Base-by-base conservation (phyloP, 2,797 vertebrate genomes). In the Phrynocephalus vlangalii region DNA sequence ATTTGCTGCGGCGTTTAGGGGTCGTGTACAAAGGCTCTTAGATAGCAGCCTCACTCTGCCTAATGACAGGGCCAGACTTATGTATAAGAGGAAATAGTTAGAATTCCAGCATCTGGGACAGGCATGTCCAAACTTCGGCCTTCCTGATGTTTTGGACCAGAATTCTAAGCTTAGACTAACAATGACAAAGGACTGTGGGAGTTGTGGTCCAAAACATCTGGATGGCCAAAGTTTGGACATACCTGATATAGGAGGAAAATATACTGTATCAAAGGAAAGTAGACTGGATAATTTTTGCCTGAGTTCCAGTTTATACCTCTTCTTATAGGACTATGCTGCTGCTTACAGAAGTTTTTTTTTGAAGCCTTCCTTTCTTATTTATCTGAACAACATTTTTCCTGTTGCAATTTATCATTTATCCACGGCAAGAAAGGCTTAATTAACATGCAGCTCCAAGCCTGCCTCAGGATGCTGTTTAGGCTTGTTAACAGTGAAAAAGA, bases 401-500 rank as follows among this genome's bases (percentile, higher is more conserved):
- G 50, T 75, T 78, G 13, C 24, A 67, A 9, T 76, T 92, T 92
- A n/a, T 28, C 73, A 79, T 16, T 67, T 86, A 79, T 79, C 67
- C 44, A 24, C 16, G 38, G 67, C 84, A 75, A 48, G 52, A 87
- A 84, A 83, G 70, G 30, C 20, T 60, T 76, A 86, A 90, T 87
- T 90, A 87, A 90, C 68, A 80, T 70, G 77, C 85, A 84, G 48
- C 48, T 84, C 88, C 70, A 80, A 80, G 70, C 60, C 48, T 56
- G 85, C 81, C 70, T 86, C 30, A 70, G 82, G 85, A 82, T 85
- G 83, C 71, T 79, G 68, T 84, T 89, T 82, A 86, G 77, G 28
- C 60, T 89, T 90, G 82, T 84, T 90, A 87, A 87, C 70, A 84
- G 48, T 75, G 88, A 75, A 76, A 90, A 84, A 48, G 68, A 84